Evolutionary conservation across 2,113 vertebrate genomes (phyloP).

Genomic region (Zingel zingel): DNA sequence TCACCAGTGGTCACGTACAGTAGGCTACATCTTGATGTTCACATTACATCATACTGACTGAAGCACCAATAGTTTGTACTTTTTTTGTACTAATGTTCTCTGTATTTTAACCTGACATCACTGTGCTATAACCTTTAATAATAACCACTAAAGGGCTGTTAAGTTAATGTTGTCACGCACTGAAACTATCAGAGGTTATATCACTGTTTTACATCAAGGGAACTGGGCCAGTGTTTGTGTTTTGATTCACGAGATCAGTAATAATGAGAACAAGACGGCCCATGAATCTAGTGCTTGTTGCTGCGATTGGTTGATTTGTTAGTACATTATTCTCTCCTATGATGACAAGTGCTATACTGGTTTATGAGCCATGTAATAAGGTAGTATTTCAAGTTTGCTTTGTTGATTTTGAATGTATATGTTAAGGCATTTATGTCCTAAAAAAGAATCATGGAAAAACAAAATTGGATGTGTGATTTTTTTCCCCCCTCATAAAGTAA

Average conservation of each 20-base stretch:
- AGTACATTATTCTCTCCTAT: slow-evolving; percentile 12
- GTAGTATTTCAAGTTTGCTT: background rate
- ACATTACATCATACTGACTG: slow-evolving; percentile 30
- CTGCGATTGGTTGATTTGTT: background rate
- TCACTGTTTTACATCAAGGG: slow-evolving; percentile 27
- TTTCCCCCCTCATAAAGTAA: slow-evolving; percentile 5
- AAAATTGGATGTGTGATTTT: background rate
- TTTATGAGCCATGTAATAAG: slow-evolving; percentile 10
- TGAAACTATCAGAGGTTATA: slow-evolving; percentile 52
- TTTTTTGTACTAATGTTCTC: background rate
- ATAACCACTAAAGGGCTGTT: slow-evolving; percentile 33
- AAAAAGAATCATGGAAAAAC: background rate
- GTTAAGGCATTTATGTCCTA: background rate
- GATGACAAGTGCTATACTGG: slow-evolving; percentile 1
- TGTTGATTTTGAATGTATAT: background rate
- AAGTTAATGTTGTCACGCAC: slow-evolving; percentile 35
- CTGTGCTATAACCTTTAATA: background rate
- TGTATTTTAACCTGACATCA: slow-evolving; percentile 19
- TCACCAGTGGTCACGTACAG: background rate
- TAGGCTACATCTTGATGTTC: background rate
- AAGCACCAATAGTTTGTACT: background rate
- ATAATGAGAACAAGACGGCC: slow-evolving; percentile 51
- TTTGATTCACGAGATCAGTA: slow-evolving; percentile 61
- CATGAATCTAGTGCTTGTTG: slow-evolving; percentile 6
- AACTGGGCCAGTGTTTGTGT: slow-evolving; percentile 54